These are phyloP conservation scores for Bombycilla garrulus DNA, from an alignment of 2,113 vertebrate species.

Conservation along the genomic window DNA sequence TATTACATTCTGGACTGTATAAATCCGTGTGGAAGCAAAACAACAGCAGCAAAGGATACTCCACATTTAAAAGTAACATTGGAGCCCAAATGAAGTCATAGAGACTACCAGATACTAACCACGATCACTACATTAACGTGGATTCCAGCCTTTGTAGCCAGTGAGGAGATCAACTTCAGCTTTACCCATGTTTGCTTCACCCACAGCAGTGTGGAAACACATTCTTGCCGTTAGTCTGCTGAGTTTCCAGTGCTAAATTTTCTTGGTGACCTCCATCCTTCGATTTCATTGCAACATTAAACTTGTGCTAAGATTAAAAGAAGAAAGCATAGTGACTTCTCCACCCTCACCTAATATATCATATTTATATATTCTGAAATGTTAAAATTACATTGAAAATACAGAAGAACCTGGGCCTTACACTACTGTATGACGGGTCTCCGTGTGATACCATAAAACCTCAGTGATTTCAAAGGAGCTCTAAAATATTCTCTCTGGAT, in stretches of 20 bases:
- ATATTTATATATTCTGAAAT: neutral
- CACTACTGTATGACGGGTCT: neutral
- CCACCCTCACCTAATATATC: neutral
- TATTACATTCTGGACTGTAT: neutral
- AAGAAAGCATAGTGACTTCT: neutral
- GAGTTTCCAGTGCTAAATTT: neutral
- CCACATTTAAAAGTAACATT: neutral
- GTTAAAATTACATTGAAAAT: neutral
- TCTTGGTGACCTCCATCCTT: neutral
- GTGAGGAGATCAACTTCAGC: neutral
- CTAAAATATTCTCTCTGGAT: neutral
- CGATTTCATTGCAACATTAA: neutral
- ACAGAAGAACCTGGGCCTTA: neutral
- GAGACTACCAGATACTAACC: neutral
- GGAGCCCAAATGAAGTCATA: neutral
- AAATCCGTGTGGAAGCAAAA: neutral
- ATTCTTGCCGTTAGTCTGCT: neutral
- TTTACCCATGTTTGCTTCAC: neutral
- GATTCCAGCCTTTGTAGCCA: neutral
- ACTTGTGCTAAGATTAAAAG: neutral
- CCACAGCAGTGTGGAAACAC: neutral
- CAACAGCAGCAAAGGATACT: fast-evolving
- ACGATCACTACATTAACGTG: fast-evolving
- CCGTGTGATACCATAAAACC: neutral
- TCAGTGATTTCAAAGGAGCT: neutral